Evolutionary conservation across 1,140 invertebrate genomes (phyloP).

Genomic region (Rhyzopertha dominica): DNA sequence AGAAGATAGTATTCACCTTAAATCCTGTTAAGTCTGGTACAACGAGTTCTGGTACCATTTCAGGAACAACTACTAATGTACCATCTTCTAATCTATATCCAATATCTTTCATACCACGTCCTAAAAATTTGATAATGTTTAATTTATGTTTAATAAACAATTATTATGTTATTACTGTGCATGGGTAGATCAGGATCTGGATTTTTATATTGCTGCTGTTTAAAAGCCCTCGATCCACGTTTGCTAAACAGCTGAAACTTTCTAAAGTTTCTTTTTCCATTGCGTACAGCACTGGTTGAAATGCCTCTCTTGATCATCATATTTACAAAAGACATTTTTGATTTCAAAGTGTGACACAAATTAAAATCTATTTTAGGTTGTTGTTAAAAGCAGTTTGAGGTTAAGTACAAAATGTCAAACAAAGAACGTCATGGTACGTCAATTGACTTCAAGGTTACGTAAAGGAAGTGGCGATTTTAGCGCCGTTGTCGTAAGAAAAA

Average conservation of each 20-base stretch:
- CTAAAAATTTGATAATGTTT: slow-evolving; percentile 42
- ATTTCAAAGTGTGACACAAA: too few relatives aligned
- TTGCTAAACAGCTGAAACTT: slow-evolving; percentile 72
- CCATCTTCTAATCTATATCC: slow-evolving; percentile 53
- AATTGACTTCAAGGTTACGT: too few relatives aligned
- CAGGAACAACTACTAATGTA: slow-evolving; percentile 64
- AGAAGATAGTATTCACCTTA: slow-evolving; percentile 46
- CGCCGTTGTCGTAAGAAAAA: too few relatives aligned
- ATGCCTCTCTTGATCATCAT: slow-evolving; percentile 50
- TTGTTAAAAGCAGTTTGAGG: too few relatives aligned
- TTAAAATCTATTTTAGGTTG: too few relatives aligned
- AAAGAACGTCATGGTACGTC: too few relatives aligned
- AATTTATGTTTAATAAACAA: slow-evolving; percentile 7
- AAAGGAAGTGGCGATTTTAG: too few relatives aligned
- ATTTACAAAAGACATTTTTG: slow-evolving; percentile 37
- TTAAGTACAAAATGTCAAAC: too few relatives aligned
- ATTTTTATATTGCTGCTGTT: slow-evolving; percentile 52
- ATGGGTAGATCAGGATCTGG: slow-evolving; percentile 57
- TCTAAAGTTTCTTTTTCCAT: slow-evolving; percentile 72
- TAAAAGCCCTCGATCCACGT: slow-evolving; percentile 62
- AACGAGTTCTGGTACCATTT: slow-evolving; percentile 88
- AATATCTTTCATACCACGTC: slow-evolving; percentile 59
- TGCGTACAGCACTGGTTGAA: slow-evolving; percentile 51
- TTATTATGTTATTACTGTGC: slow-evolving; percentile 48
- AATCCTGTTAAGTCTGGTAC: slow-evolving; percentile 82